Percentiles rank a stretch among this genome's conserved stretches.
These are phyloP conservation scores for Caranx ignobilis DNA, from an alignment of 2,113 vertebrate genomes.

Conservation along the genomic window DNA sequence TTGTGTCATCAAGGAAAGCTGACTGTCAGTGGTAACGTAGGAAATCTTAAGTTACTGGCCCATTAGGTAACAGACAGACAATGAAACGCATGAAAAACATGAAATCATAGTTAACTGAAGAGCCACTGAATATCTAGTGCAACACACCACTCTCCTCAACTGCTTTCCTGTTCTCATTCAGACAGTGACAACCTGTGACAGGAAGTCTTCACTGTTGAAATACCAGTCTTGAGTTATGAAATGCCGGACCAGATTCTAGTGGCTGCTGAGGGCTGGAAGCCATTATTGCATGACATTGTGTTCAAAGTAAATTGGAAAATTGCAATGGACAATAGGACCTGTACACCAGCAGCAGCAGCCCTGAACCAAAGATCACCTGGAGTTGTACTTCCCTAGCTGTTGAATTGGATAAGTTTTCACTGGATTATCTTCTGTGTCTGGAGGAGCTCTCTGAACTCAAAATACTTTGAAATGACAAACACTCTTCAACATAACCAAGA, in stretches of 20 bases:
- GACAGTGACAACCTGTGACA: neutral
- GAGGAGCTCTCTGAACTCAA: neutral
- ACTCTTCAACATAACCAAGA: neutral
- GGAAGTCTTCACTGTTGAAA: constrained; percentile 27
- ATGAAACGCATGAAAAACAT: neutral
- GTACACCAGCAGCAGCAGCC: neutral
- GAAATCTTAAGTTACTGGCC: neutral
- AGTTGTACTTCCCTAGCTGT: too few species aligned
- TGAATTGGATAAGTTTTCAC: neutral
- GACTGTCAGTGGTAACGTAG: neutral
- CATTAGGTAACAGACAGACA: neutral
- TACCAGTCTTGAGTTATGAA: constrained; percentile 14
- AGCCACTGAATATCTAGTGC: neutral
- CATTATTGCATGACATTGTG: neutral
- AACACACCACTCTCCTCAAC: neutral
- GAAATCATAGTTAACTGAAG: neutral
- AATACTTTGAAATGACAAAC: neutral
- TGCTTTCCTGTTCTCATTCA: neutral
- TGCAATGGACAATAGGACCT: neutral
- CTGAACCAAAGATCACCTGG: neutral
- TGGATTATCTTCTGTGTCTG: neutral
- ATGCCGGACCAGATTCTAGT: constrained; percentile 13
- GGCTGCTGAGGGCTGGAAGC: constrained; percentile 1
- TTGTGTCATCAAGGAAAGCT: neutral
- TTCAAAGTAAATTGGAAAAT: neutral